Evolutionary conservation across 92 coral and sea anemone species (phyloP), one percentile per base, ranked within the genome.

Genomic region (Palythoa grandiflora): DNA sequence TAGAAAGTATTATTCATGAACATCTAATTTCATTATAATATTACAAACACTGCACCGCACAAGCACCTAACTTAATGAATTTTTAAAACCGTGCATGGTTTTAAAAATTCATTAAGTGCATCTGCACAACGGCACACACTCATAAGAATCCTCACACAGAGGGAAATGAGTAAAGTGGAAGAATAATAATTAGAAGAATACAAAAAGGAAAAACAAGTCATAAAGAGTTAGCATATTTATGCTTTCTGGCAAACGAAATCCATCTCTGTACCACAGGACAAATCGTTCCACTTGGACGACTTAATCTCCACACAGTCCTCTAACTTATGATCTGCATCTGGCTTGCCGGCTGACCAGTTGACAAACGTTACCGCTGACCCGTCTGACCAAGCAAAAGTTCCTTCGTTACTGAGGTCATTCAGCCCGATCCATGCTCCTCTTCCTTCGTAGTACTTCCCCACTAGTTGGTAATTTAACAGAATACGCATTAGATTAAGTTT

Each of bases 381-480:
- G 14, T 76, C 80, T 2, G 38, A 9, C 80, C 80, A 76, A 17
- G 60, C 10, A 15, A 47, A 76, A 17, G 65, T n/a, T 7, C 80
- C 80, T 17, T 76, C 80, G 15, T 57, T 50, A 9, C 1, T 39
- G 36, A 76, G 6, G 61, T 76, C 80, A 76, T 76, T 76, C 20
- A 76, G 63, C 1, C 80, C 80, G 16, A 76, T 76, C 80, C 80
- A 76, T 3, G 16, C 1, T 19, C 80, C 80, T 75, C 16, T 47
- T 53, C 38, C 39, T 17, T 76, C 38, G 38, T 76, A 17, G 60
- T 76, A 44, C 17, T 38, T 57, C 78, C 35, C 70, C 50, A 44
- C 50, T 44, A 59, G 65, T 59, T 3, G 13, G 19, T 13, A 59
- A 59, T 13, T 14, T 13, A 59, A 59, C 14, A 59, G 19, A 59